Evolutionary conservation across 2,113 vertebrate genomes (phyloP).

Genomic region (Calypte anna): DNA sequence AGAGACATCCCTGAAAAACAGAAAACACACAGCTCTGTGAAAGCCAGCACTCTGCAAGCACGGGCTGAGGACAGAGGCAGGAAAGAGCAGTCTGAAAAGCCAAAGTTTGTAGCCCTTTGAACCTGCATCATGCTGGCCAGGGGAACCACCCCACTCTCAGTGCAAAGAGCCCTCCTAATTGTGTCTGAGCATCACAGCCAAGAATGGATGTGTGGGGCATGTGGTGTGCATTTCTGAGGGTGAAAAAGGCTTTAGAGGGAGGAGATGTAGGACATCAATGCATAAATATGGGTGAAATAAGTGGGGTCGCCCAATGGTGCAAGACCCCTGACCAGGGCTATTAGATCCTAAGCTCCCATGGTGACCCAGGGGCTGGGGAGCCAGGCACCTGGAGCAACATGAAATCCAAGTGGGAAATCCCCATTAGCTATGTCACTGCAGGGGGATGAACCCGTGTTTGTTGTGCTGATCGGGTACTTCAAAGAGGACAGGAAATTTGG

Average conservation of each 20-base stretch:
- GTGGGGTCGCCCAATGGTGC: rapidly evolving
- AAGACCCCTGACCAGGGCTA: neutral
- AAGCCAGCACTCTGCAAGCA: neutral
- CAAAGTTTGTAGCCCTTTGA: neutral
- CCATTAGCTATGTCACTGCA: neutral
- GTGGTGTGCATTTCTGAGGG: neutral
- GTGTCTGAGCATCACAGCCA: neutral
- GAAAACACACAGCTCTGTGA: neutral
- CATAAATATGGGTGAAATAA: neutral
- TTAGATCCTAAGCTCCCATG: neutral
- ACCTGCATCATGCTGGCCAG: neutral
- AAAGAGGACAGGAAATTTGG: neutral
- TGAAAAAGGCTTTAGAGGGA: neutral
- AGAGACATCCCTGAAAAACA: neutral
- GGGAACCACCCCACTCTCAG: neutral
- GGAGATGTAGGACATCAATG: no score
- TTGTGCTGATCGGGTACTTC: rapidly evolving
- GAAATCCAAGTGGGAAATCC: neutral
- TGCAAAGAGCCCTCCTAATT: neutral
- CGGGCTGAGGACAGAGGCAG: neutral
- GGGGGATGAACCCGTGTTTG: rapidly evolving
- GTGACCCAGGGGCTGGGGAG: neutral
- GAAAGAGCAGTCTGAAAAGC: slow-evolving; percentile 18
- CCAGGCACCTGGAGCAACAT: neutral
- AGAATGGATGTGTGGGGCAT: neutral